Evolutionary conservation across 2,797 vertebrate genomes (phyloP).

Genomic region (Paratrypauchen microcephalus): DNA sequence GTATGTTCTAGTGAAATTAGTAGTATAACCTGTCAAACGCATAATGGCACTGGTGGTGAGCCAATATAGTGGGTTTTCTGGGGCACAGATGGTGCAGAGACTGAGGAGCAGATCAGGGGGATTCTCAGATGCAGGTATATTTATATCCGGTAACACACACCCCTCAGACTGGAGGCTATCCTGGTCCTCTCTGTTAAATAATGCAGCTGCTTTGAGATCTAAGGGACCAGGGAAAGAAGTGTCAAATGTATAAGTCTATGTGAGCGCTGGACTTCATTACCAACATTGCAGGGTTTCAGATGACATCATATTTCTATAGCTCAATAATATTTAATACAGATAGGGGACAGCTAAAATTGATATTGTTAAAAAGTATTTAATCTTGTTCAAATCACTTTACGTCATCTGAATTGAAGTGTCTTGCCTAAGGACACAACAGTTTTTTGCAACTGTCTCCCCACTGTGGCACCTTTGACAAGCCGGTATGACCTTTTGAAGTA

Average conservation of each 20-base stretch:
- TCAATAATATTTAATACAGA: too few relatives aligned
- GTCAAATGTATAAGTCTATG: conserved; percentile 10
- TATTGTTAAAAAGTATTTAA: too few relatives aligned
- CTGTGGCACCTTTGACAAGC: too few relatives aligned
- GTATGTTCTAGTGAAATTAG: too few relatives aligned
- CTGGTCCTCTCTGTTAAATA: conserved; percentile 70
- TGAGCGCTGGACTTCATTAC: conserved; percentile 23
- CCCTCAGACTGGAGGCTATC: conserved; percentile 56
- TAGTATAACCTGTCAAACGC: too few relatives aligned
- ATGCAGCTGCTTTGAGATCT: conserved; percentile 70
- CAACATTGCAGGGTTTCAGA: neutral
- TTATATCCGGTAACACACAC: conserved; percentile 59
- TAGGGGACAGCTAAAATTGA: too few relatives aligned
- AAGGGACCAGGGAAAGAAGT: conserved; percentile 40
- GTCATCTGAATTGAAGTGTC: too few relatives aligned
- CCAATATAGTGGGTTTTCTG: conserved; percentile 5
- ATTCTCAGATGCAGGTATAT: conserved; percentile 68
- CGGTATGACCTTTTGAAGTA: too few relatives aligned
- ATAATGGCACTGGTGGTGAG: conserved; percentile 17
- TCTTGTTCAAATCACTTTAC: too few relatives aligned
- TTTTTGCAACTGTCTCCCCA: too few relatives aligned
- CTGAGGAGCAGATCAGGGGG: conserved; percentile 36
- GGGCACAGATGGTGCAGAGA: conserved; percentile 23
- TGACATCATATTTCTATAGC: too few relatives aligned
- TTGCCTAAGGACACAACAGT: too few relatives aligned